Conservation (phyloP, 2,797 vertebrate genomes). For the Orientallactaga sibirica region DNA sequence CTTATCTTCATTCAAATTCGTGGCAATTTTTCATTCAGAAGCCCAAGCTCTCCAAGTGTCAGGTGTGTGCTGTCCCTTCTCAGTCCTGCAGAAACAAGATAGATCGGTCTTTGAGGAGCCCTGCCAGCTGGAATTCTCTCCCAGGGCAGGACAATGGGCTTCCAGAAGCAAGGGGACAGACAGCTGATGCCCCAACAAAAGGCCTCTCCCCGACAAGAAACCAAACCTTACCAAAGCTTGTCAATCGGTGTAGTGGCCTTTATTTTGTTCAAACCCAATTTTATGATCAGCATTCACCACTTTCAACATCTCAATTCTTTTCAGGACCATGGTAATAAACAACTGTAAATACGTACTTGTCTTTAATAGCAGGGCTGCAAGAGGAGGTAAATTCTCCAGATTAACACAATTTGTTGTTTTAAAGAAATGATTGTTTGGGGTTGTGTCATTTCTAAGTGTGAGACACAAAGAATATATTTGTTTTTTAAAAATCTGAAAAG, state of each 20-base stretch:
- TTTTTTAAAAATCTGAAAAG: background rate
- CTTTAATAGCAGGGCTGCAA: background rate
- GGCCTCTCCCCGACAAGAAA: background rate
- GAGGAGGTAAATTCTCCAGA: background rate
- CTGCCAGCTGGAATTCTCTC: constrained; percentile 59
- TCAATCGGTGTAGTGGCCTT: background rate
- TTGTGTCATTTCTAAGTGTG: constrained; percentile 41
- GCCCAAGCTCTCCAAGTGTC: constrained; percentile 78
- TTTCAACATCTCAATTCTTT: constrained; percentile 23
- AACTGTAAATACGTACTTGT: background rate
- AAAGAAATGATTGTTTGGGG: constrained; percentile 8
- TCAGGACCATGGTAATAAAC: background rate
- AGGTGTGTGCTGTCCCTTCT: constrained; percentile 67
- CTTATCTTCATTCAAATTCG: constrained; percentile 86
- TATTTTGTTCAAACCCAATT: background rate
- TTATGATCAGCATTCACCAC: background rate
- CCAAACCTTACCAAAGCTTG: constrained; percentile 14
- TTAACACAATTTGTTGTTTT: constrained; percentile 12
- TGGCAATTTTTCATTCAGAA: constrained; percentile 81
- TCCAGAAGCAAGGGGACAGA: background rate
- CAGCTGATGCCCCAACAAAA: background rate
- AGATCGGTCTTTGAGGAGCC: constrained; percentile 48
- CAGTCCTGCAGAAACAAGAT: constrained; percentile 80
- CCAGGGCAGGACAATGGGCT: constrained; percentile 9
- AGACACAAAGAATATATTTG: background rate